Conservation (phyloP, 2,797 vertebrate genomes). For the Sandelia bainsii region DNA sequence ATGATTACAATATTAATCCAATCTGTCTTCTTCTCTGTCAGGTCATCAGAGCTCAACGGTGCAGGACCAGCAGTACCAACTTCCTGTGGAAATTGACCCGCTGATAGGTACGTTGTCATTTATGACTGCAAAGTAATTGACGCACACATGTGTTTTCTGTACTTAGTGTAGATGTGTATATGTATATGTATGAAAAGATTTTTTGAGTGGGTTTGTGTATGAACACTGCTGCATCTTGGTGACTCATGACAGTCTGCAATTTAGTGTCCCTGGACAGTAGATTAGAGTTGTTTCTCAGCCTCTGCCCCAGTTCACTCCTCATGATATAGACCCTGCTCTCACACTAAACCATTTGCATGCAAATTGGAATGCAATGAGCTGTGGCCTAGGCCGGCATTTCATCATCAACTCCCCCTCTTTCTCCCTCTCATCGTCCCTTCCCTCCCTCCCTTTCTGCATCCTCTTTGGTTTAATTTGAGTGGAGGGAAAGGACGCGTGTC, state of each 20-base stretch:
- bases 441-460: constrained; percentile 74
- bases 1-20: constrained; percentile 74
- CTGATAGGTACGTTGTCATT: constrained; percentile 92
- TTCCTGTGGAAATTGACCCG: constrained; percentile 99
- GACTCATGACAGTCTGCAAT: constrained; percentile 77
- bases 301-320: constrained; percentile 70
- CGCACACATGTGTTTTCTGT: constrained; percentile 25
- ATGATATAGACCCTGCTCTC: constrained; percentile 91
- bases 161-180: constrained; percentile 27
- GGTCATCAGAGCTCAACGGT: constrained; percentile 94
- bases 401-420: constrained; percentile 86
- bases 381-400: constrained; percentile 97
- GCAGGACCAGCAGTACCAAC: constrained; percentile 98
- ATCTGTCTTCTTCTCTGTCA: constrained; percentile 87
- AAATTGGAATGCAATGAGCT: constrained; percentile 99
- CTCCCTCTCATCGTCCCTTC: constrained; percentile 36
- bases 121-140: constrained; percentile 34
- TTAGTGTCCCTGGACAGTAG: constrained; percentile 90
- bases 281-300: constrained; percentile 97
- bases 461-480: constrained; percentile 92
- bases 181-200: constrained; percentile 45
- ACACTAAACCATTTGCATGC: constrained; percentile 99
- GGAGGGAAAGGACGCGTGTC: constrained; percentile 94
- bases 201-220: constrained; percentile 49
- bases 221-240: constrained; percentile 62